Evolutionary conservation across 1,140 invertebrate genomes (phyloP), one percentile per base, ranked within the genome.

Genomic region (Anastrepha ludens): DNA sequence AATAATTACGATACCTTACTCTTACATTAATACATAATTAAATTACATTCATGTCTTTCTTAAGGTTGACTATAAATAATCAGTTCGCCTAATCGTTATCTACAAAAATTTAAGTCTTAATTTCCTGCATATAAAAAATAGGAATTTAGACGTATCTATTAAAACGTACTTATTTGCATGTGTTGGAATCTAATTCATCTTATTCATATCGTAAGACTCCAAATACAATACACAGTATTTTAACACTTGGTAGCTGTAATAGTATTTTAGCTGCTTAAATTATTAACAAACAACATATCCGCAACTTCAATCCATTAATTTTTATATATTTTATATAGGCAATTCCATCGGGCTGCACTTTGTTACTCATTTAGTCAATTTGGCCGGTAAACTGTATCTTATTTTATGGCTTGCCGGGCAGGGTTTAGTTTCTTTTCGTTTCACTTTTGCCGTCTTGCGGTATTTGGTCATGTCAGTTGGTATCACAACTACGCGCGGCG

Each of bases 401-500:
- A 81, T 39, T 67, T 88, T 88, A 55, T 87, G 88, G 74, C 88
- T 88, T n/a, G 70, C 67, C 41, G 88, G 88, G 87, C 88, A 88
- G 47, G 88, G 85, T 20, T 88, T 88, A 41, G 87, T 59, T 29
- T 62, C 58, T 81, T 87, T 88, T n/a, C 50, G 60, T 41, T 87
- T 55, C 9, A n/a, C 17, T n/a, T 7, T 47, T 11, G 47, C 47
- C 47, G 41, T 58, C 55, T 59, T 70, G 17, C 87, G 47, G 50
- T 65, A 88, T 17, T 74, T 86, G 55, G 81, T 60, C 65, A 44
- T 62, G 81, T 88, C 87, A 20, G 50, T 67, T 86, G 55, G 65
- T 64, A 44, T 85, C 11, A 88, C 60, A 50, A 86, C 9, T 8
- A 88, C 50, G 13, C 59, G 81, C 15, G 86, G 60, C 47, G 85